phyloP scores from a whole-genome alignment of 2,113 vertebrate genomes.

The Eupsittula cactorum region DNA sequence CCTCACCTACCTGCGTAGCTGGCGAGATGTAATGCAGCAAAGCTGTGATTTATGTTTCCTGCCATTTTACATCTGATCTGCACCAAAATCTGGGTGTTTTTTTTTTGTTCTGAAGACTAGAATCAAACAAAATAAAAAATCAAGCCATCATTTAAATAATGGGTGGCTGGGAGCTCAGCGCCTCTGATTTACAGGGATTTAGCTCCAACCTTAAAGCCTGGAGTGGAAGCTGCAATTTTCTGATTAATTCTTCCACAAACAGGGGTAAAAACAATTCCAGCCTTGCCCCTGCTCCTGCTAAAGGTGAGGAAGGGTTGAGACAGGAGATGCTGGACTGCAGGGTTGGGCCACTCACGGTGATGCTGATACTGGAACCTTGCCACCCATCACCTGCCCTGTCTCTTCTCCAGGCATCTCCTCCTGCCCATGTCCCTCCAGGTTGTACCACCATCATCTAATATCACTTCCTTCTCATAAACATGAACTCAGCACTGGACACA shows the following conservation, averaged over 20 bases:
- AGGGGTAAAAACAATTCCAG: not conserved
- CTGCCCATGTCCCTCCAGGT: not conserved
- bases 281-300: not conserved
- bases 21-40: not conserved
- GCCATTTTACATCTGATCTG: not conserved
- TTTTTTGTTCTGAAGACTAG: not conserved
- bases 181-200: conserved; percentile 21
- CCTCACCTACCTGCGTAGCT: not conserved
- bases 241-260: conserved; percentile 44
- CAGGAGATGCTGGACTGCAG: not conserved
- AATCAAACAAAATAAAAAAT: not conserved
- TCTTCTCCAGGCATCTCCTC: not conserved
- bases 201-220: not conserved
- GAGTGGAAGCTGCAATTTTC: conserved; percentile 25
- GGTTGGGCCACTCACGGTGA: accelerated
- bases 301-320: not conserved
- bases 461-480: not conserved
- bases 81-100: not conserved
- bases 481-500: not conserved
- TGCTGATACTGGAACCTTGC: not conserved
- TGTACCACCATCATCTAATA: not conserved
- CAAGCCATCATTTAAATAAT: conserved; percentile 19
- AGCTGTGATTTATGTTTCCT: not conserved
- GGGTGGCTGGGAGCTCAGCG: not conserved
- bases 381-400: not conserved